Evolutionary conservation across 92 coral and sea anemone species (phyloP).

Genomic region (Diadumene lineata): DNA sequence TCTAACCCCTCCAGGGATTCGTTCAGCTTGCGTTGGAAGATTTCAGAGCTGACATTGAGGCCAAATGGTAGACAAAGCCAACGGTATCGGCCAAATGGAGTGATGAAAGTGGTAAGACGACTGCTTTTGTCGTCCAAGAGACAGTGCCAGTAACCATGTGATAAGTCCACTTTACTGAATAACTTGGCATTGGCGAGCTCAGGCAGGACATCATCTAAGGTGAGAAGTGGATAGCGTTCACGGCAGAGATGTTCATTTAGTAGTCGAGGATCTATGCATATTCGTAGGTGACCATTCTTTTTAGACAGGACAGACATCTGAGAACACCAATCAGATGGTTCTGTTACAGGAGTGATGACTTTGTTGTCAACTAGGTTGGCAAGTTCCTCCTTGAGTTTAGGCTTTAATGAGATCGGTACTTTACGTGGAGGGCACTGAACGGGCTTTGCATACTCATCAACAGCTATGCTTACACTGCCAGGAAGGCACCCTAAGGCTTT

Average conservation of each 20-base stretch:
- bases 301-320: constrained; percentile 31
- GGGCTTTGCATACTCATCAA: constrained; percentile 29
- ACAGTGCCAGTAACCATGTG: constrained; percentile 55
- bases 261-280: constrained; percentile 47
- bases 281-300: constrained; percentile 34
- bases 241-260: constrained; percentile 42
- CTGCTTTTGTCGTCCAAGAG: constrained; percentile 33
- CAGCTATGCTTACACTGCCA: constrained; percentile 22
- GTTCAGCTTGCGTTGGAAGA: constrained; percentile 46
- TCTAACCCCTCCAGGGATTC: constrained; percentile 46
- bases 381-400: constrained; percentile 32
- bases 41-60: constrained; percentile 36
- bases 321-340: constrained; percentile 55
- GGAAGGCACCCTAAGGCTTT: constrained; percentile 22
- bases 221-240: constrained; percentile 52
- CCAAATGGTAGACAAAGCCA: constrained; percentile 45
- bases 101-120: constrained; percentile 31
- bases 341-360: constrained; percentile 26
- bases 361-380: constrained; percentile 17
- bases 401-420: constrained; percentile 30
- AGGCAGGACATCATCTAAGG: constrained; percentile 42
- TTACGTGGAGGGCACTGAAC: constrained; percentile 33
- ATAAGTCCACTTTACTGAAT: constrained; percentile 47
- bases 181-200: constrained; percentile 42
- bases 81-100: constrained; percentile 37